phyloP scores from a whole-genome alignment of 2,888 invertebrate species.

The Eupeodes latifasciatus region DNA sequence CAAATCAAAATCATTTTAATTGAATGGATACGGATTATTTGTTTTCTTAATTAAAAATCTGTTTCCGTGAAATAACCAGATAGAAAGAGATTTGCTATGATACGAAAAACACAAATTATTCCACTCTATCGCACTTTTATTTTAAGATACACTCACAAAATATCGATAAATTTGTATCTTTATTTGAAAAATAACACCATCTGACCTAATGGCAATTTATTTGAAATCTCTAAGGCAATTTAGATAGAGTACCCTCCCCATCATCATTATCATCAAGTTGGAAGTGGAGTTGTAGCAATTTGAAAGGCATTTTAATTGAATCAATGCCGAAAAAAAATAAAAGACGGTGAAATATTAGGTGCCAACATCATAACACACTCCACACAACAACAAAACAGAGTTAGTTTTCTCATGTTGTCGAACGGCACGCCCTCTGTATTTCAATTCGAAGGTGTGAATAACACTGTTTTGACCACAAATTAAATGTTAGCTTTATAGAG shows the following conservation, averaged over 20 bases:
- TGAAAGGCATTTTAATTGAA: conserved; percentile 75
- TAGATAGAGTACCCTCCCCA: neutral
- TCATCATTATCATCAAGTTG: conserved; percentile 4
- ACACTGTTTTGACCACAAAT: conserved; percentile 43
- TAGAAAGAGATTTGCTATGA: neutral
- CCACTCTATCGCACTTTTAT: neutral
- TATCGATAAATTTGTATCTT: neutral
- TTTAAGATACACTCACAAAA: neutral
- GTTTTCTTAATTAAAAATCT: conserved; percentile 48
- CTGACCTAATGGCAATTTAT: conserved; percentile 62
- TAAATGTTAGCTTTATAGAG: conserved; percentile 42
- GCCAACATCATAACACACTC: conserved; percentile 49
- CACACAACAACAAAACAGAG: conserved; percentile 39
- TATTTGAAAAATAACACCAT: conserved; percentile 12
- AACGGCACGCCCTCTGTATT: conserved; percentile 42
- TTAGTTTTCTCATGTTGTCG: conserved; percentile 37
- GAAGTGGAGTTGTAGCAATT: conserved; percentile 46
- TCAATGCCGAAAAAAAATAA: conserved; percentile 49
- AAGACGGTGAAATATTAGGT: conserved; percentile 59
- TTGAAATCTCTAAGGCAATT: conserved; percentile 35
- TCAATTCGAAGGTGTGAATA: conserved; percentile 65
- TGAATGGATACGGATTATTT: conserved; percentile 36
- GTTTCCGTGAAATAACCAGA: conserved; percentile 28
- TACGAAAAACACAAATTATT: conserved; percentile 17
- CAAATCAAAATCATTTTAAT: conserved; percentile 19